A percentile compares a stretch with the other conserved stretches of the same genome.
These are phyloP conservation scores for Tenrec ecaudatus DNA, from an alignment of 2,113 vertebrate genomes.

Conservation along the genomic window DNA sequence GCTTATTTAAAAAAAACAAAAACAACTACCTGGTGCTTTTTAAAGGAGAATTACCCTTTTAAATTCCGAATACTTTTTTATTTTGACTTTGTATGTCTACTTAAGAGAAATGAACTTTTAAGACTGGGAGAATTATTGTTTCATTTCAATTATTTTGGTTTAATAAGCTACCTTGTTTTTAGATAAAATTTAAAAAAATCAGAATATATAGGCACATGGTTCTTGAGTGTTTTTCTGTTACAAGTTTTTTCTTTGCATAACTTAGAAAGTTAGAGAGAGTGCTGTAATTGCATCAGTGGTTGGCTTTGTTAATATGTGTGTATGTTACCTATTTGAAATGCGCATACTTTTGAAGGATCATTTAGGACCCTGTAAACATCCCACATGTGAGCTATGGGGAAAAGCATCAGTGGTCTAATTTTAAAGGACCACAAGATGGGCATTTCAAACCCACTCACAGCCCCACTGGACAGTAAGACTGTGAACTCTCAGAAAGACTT, in stretches of 20 bases:
- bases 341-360: neutral
- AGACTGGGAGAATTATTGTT: conserved; percentile 54
- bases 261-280: neutral
- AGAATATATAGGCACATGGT: conserved; percentile 66
- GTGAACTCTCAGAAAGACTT: too few species aligned
- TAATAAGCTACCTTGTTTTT: conserved; percentile 60
- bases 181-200: too few species aligned
- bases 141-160: conserved; percentile 50
- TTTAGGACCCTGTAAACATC: conserved; percentile 1
- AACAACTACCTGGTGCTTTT: neutral
- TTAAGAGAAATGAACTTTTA: conserved; percentile 65
- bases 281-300: neutral
- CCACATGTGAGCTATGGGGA: neutral
- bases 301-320: neutral
- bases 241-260: conserved; percentile 64
- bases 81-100: neutral
- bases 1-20: too few species aligned
- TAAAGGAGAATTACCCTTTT: conserved; percentile 2
- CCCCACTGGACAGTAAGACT: too few species aligned
- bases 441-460: too few species aligned
- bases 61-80: neutral
- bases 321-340: neutral
- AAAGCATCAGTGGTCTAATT: neutral
- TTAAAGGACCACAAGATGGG: neutral
- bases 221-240: conserved; percentile 73